Conservation (phyloP, 1,140 invertebrate species). For the Diabrotica virgifera region DNA sequence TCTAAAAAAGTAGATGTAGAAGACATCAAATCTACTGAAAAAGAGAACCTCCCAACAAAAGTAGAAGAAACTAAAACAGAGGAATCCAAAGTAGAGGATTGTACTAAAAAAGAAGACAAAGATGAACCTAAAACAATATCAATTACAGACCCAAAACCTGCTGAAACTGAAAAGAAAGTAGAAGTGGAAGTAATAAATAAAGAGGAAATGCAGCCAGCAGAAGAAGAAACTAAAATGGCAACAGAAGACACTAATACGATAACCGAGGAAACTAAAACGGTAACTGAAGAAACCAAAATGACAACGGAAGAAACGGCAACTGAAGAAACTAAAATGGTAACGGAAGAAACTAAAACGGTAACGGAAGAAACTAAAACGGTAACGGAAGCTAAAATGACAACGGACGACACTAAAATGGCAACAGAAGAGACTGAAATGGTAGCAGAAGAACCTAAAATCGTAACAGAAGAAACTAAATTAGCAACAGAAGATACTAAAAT, state of each 20-base stretch:
- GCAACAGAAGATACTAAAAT: neutral
- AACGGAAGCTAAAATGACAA: constrained; percentile 1
- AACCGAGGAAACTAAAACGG: constrained; percentile 12
- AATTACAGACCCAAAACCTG: constrained; percentile 6
- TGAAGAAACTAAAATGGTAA: constrained; percentile 4
- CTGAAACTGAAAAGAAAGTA: constrained; percentile 14
- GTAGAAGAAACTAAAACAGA: neutral
- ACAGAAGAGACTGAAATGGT: neutral
- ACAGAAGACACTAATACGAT: neutral
- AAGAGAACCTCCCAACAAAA: neutral
- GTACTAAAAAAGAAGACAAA: neutral
- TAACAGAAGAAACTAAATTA: neutral
- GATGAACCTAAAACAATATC: constrained; percentile 2
- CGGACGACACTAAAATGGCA: constrained; percentile 8
- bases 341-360: constrained; percentile 17
- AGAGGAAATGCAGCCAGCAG: constrained; percentile 7
- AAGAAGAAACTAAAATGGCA: constrained; percentile 9
- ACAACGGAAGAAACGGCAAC: neutral
- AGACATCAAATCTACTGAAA: neutral
- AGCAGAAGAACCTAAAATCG: constrained; percentile 11
- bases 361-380: neutral
- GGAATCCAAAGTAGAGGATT: neutral
- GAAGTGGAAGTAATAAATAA: constrained; percentile 6
- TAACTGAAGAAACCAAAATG: neutral
- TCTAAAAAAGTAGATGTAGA: constrained; percentile 5